Conservation (phyloP, 2,113 vertebrate genomes). For the Orthochromis indermauri region DNA sequence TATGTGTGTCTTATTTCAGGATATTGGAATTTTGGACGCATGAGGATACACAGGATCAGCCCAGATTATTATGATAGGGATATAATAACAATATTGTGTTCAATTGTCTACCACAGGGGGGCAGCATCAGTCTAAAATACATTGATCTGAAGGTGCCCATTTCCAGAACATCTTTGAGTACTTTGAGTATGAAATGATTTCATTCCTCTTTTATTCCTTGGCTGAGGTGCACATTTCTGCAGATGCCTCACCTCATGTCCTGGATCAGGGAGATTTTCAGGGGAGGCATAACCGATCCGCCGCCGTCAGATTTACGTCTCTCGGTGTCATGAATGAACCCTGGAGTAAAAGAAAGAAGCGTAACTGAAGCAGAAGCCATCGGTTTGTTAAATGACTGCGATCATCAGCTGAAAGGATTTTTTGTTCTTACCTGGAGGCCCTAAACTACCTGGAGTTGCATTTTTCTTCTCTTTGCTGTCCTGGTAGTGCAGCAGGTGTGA, state of each 20-base stretch:
- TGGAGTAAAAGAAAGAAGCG: constrained; percentile 31
- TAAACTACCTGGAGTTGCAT: constrained; percentile 79
- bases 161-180: not conserved
- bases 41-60: not conserved
- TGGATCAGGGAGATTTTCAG: constrained; percentile 90
- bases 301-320: constrained; percentile 90
- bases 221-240: not conserved
- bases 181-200: not conserved
- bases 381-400: not conserved
- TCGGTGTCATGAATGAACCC: constrained; percentile 91
- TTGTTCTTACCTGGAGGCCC: constrained; percentile 78
- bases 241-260: constrained; percentile 86
- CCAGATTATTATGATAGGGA: not conserved
- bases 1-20: not conserved
- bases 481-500: constrained; percentile 94
- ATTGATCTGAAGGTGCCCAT: not conserved
- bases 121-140: constrained; percentile 4
- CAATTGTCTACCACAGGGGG: constrained; percentile 36
- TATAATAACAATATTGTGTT: not conserved
- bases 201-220: not conserved
- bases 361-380: not conserved
- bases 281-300: constrained; percentile 82
- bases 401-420: not conserved
- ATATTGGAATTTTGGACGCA: not conserved
- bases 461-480: constrained; percentile 89